Base-by-base conservation (phyloP, 2,113 vertebrate species). In the Stercorarius parasiticus region DNA sequence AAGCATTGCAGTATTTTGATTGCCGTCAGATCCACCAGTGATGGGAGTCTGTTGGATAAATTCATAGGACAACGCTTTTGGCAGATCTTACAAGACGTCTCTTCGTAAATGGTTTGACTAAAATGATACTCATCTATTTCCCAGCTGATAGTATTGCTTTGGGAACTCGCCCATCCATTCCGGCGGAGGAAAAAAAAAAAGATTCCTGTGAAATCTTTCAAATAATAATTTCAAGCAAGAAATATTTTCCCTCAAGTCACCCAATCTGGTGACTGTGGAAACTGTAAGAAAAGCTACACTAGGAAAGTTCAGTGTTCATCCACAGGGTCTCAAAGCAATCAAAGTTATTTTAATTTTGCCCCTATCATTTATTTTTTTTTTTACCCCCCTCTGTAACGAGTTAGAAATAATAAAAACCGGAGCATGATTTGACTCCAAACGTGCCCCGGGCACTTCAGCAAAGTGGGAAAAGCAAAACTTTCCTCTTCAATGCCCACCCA, bases 181-280 rank as follows among this genome's bases (percentile, higher is more conserved):
- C 10, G 1, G 58, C 70, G 66, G 42, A 95, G 67, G 59, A 85
- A 59, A 64, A 67, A 85, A 64, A 84, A 50, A 66, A 82, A 86
- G 40, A 81, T 91, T 86, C 66, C 93, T 91, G 93, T 16, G 64
- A 92, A 95, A 78, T 84, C 76, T 94, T 92, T 95, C 91, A 96
- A 91, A 94, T 16, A 84, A 91, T 52, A 47, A 58, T 72, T 89
- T 85, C 40, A 53, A 84, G 88, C 11, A 53, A 82, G 81, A 93
- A 94, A 87, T 94, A 93, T 89, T 96, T 97, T 95, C 95, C 95
- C 91, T 96, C 52, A 13, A 30, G 69, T 90, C 53, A 30, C 82
- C 14, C 94, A 69, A 3, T 1, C 45, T 4, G 0, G 43, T 3
- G 21, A 34, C 59, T 65, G 61, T 4, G 12, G 84, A 94, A 94